Evolutionary conservation across 2,113 vertebrate genomes (phyloP), one percentile per base, ranked within the genome.

Genomic region (Limanda limanda): DNA sequence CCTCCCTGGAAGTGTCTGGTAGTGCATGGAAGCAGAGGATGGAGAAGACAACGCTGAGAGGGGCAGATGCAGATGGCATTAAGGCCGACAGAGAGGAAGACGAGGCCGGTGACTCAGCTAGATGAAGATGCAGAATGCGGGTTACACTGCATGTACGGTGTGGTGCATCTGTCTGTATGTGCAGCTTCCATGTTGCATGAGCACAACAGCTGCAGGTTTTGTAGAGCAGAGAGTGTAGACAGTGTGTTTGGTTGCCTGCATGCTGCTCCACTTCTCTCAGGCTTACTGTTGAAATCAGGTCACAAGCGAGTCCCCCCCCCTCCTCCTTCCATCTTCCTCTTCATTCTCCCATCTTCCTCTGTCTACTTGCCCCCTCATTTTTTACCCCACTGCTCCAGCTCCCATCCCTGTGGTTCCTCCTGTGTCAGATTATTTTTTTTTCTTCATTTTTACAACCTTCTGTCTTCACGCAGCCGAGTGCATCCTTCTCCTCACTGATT

Each of bases 251-350:
- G 25, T 59, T 74, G 67, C 47, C 48, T 79, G 20, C n/a, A 56
- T 66, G 76, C 80, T 87, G 89, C 83, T 89, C 86, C 63, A 82
- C 82, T 91, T 88, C 81, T 81, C 63, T 35, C 8, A 78, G 87
- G 88, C 88, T 90, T 88, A 81, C 71, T 71, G 68, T 59, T 73
- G 79, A 94, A 94, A 92, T 91, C 89, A 85, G 91, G 92, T 92
- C 92, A 92, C 70, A 51, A 77, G 78, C 84, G 59, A 65, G 63
- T 35, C 72, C 42, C 62, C 58, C 70, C 59, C 56, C 31, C 57
- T 61, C 47, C 57, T 4, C 61, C 65, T 23, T 37, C 58, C 47
- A 51, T 68, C 68, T 61, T 64, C 58, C 55, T 73, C 66, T 24
- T 62, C 24, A 27, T 76, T 76, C 64, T 54, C 47, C 47, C 20